Evolutionary conservation across 2,113 vertebrate species (phyloP).

Genomic region (Suricata suricatta): DNA sequence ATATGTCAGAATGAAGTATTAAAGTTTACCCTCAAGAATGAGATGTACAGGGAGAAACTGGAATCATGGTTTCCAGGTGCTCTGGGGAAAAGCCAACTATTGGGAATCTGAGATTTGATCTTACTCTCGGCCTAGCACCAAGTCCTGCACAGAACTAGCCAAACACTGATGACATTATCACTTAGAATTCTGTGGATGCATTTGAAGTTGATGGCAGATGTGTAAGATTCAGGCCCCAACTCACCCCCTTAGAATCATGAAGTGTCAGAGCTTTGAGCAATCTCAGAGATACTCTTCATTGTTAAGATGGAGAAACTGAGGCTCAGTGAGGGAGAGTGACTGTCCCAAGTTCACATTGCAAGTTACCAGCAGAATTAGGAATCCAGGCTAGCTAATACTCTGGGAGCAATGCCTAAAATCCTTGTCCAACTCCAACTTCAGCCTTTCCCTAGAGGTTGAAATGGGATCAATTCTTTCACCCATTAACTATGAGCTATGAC

Average conservation of each 20-base stretch:
- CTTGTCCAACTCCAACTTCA: neutral
- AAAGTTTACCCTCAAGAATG: conserved; percentile 18
- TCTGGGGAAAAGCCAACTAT: neutral
- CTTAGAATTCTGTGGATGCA: neutral
- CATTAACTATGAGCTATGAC: conserved; percentile 40
- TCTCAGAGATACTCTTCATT: neutral
- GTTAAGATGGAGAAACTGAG: neutral
- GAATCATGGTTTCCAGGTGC: neutral
- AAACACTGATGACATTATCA: neutral
- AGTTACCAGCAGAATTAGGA: neutral
- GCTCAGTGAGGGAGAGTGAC: neutral
- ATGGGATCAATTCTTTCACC: conserved; percentile 20
- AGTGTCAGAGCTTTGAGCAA: neutral
- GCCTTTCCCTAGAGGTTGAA: neutral
- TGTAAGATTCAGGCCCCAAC: neutral
- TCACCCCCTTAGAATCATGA: neutral
- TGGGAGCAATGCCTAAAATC: neutral
- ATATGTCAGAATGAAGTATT: neutral
- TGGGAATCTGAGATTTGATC: neutral
- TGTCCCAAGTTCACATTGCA: neutral
- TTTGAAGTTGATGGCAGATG: neutral
- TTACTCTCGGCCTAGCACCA: neutral
- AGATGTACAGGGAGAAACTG: neutral
- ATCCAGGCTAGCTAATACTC: neutral
- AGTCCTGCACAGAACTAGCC: neutral